Base-by-base conservation (phyloP, 2,888 invertebrate species). In the Nomada goodeniana region DNA sequence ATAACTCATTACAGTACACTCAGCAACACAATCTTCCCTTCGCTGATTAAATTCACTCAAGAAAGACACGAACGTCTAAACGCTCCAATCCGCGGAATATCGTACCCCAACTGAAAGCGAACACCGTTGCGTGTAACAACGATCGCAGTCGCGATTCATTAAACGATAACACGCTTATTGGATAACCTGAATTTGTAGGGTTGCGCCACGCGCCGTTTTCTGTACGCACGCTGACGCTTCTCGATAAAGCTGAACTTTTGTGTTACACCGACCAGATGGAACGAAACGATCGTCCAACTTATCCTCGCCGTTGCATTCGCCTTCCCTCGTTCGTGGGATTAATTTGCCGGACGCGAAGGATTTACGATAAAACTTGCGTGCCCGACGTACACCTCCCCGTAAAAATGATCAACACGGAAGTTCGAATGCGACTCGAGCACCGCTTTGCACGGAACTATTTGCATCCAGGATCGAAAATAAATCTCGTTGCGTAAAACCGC, bases 351-450 rank as follows among this genome's bases (percentile, higher is more conserved):
- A 26, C 77, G 15, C 50, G 20, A n/a, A 50, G 50, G 20, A 77
- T 72, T 72, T 69, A 52, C 59, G 81, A 80, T 72, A 64, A 76
- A 77, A 76, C 42, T 78, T 26, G 67, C 72, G 63, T 42, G 80
- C 44, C 53, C 36, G 52, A 68, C 67, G 72, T 20, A 36, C 47
- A n/a, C 20, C 52, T 23, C 50, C 26, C 44, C 63, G 29, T 50
- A 69, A 74, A 76, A 57, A 59, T 59, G 50, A 23, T 20, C 59
- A 26, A 50, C 63, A 13, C 65, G 61, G 68, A 64, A 70, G 74
- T 76, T 36, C 29, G 2, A 29, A 63, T n/a, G 44, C 26, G 11
- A 11, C 13, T 53, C 42, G 52, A 55, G 50, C n/a, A 29, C 23
- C 13, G 44, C 26, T 9, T n/a, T 44, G 36, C 23, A 18, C 59